Conservation (phyloP, 2,888 invertebrate species). For the Leptura quadrifasciata region DNA sequence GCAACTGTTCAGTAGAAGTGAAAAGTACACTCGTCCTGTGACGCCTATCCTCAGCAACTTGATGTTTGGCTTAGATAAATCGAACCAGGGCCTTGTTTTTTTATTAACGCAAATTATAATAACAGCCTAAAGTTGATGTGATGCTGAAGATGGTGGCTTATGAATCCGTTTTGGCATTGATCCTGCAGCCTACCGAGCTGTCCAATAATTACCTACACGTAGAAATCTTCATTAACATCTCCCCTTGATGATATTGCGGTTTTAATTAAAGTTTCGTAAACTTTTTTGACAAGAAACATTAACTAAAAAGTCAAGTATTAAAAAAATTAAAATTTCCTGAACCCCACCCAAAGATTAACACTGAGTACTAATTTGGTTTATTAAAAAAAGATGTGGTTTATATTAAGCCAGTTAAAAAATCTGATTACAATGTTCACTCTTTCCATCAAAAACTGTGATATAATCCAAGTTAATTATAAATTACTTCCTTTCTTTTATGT, state of each 20-base stretch:
- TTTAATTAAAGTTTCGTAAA: slow-evolving; percentile 32
- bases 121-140: slow-evolving; percentile 52
- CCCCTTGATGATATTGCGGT: slow-evolving; percentile 30
- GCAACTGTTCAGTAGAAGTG: slow-evolving; percentile 53
- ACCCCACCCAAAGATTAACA: slow-evolving; percentile 26
- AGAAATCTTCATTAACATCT: slow-evolving; percentile 40
- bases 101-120: slow-evolving; percentile 58
- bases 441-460: slow-evolving; percentile 15
- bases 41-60: slow-evolving; percentile 52
- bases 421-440: slow-evolving; percentile 9
- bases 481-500: slow-evolving; percentile 8
- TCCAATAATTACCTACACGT: slow-evolving; percentile 44
- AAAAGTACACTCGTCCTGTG: slow-evolving; percentile 51
- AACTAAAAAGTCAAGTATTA: slow-evolving; percentile 8
- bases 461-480: slow-evolving; percentile 30
- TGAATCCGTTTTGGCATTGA: slow-evolving; percentile 55
- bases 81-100: slow-evolving; percentile 56
- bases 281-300: slow-evolving; percentile 10
- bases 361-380: slow-evolving; percentile 30
- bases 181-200: slow-evolving; percentile 42
- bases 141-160: slow-evolving; percentile 54
- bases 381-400: slow-evolving; percentile 28
- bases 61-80: slow-evolving; percentile 58
- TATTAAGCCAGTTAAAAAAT: slow-evolving; percentile 26
- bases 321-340: slow-evolving; percentile 33